phyloP scores from a whole-genome alignment of 2,797 vertebrate species.

The Somateria mollissima region DNA sequence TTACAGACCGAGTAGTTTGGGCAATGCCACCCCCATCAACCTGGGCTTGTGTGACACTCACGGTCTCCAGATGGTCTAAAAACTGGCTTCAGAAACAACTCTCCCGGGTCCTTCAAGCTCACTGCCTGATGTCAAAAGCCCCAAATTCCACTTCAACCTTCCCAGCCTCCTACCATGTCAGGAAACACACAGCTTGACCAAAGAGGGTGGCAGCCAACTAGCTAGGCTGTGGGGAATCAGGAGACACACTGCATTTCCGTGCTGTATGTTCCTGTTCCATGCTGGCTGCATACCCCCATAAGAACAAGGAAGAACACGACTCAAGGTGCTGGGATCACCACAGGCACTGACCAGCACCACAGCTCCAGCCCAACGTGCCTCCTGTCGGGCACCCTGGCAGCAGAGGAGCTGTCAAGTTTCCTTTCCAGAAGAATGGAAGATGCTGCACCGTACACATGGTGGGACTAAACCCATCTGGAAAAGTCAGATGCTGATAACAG shows the following conservation, averaged over 20 bases:
- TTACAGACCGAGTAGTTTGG: neutral
- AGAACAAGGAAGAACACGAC: accelerated
- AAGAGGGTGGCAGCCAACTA: neutral
- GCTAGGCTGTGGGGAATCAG: neutral
- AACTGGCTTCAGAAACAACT: neutral
- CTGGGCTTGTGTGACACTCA: neutral
- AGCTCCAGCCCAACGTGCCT: accelerated
- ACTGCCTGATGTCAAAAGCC: neutral
- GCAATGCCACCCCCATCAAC: neutral
- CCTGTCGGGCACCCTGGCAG: neutral
- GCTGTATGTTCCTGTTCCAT: neutral
- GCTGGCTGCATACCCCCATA: neutral
- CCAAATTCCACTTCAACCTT: neutral
- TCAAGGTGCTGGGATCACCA: neutral
- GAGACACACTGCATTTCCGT: accelerated
- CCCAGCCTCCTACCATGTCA: neutral
- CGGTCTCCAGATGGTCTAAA: accelerated
- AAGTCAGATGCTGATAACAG: neutral
- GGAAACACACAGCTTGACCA: neutral
- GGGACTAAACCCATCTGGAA: neutral
- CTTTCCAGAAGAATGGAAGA: neutral
- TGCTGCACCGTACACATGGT: accelerated
- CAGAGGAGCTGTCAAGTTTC: neutral
- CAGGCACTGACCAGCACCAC: accelerated
- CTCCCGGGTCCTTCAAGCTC: neutral